Evolutionary conservation across 2,888 invertebrate species (phyloP), one percentile per base, ranked within the genome.

Genomic region (Norana najaformis): DNA sequence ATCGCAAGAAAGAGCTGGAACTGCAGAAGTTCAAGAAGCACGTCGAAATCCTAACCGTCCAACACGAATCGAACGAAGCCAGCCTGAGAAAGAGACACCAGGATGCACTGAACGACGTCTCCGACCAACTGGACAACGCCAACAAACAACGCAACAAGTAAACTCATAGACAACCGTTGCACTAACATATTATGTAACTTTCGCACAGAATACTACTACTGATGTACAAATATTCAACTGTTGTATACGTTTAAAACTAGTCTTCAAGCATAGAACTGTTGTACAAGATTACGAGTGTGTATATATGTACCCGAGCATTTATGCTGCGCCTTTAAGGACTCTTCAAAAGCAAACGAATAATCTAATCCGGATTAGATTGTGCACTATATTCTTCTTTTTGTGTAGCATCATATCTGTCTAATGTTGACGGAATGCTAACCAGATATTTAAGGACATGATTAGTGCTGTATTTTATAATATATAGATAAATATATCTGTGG

Each of bases 51-150:
- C 98, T 98, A 94, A 98, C 98, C 95, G 96, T 99, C 95, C 99
- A 99, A 96, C 98, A 98, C 92, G 99, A 99, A 95, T 98, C 99
- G 96, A 98, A 98, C 93, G 97, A 98, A 94, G 97, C 97, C 95
- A 96, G 98, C 95, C 96, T 99, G 95, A 97, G 99, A 95, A 99
- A 97, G 96, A 99, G 99, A 96, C 99, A 99, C 96, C 98, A 98
- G 96, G 99, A 99, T 96, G 97, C 98, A 95, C 97, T 99, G 94
- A 97, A 97, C 94, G 99, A 99, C 96, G 98, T 98, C 96, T 98
- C 99, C 96, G 99, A 99, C 95, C 99, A 99, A 96, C 97, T 99
- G 95, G 99, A 99, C 95, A 97, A 97, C 95, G 96, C 99, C 95
- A 97, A 98, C 95, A 99, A 99, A 96, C 96, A 82, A 36, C 90